Conservation (phyloP, 2,797 vertebrate species). For the Myoxocephalus aenaeus region DNA sequence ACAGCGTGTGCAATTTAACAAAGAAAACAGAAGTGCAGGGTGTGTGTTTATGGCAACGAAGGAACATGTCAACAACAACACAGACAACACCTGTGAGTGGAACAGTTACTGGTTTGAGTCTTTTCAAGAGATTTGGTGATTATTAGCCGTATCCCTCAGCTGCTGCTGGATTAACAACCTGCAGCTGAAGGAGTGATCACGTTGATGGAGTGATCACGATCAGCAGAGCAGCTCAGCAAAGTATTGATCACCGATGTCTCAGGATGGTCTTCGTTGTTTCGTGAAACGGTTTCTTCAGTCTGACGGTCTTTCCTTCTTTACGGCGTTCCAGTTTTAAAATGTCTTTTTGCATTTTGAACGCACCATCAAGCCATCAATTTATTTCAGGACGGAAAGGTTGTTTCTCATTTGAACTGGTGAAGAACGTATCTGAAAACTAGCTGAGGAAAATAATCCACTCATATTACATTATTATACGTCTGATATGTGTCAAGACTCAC, state of each 20-base stretch:
- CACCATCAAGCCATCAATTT: background rate
- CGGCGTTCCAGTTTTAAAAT: background rate
- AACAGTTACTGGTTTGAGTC: background rate
- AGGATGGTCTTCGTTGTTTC: background rate
- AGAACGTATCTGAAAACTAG: background rate
- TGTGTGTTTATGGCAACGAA: background rate
- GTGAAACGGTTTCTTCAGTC: background rate
- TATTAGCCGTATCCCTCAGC: too few relatives aligned
- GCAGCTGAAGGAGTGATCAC: background rate
- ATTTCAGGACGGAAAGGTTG: background rate
- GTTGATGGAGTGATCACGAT: background rate
- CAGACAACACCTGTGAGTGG: background rate
- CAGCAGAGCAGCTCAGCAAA: background rate
- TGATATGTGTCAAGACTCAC: background rate
- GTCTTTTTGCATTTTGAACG: background rate
- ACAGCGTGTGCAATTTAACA: background rate
- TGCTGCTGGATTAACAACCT: too few relatives aligned
- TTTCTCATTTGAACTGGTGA: background rate
- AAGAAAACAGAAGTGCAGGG: background rate
- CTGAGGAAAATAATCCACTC: background rate
- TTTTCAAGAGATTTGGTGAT: background rate
- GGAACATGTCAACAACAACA: background rate
- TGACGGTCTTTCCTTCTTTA: background rate
- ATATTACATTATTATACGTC: background rate
- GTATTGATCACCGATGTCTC: constrained; percentile 12